These are phyloP conservation scores for Syritta pipiens DNA, from an alignment of 2,888 invertebrate genomes.

Conservation along the genomic window DNA sequence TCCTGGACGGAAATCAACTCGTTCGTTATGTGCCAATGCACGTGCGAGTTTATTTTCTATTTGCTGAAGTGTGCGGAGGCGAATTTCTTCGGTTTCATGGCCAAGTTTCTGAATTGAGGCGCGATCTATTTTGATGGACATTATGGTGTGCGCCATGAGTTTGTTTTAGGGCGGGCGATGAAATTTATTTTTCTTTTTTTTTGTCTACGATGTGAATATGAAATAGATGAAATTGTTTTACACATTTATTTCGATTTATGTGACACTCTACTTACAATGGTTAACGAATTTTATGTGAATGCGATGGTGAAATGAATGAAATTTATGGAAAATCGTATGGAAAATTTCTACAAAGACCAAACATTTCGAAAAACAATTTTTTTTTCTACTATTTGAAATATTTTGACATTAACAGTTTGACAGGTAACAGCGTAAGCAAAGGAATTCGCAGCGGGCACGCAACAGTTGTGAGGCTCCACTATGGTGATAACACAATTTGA, in stretches of 20 bases:
- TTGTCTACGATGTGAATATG: conserved; percentile 33
- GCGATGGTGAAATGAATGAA: conserved; percentile 31
- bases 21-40: conserved; percentile 72
- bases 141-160: conserved; percentile 44
- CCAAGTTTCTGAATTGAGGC: conserved; percentile 74
- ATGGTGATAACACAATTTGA: background rate
- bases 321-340: conserved; percentile 48
- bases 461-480: conserved; percentile 17
- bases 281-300: conserved; percentile 37
- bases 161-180: conserved; percentile 24
- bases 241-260: background rate
- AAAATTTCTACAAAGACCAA: conserved; percentile 53
- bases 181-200: conserved; percentile 15
- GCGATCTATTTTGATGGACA: conserved; percentile 70
- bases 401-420: conserved; percentile 61
- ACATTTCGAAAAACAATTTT: conserved; percentile 64
- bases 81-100: conserved; percentile 76
- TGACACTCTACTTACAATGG: conserved; percentile 41
- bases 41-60: conserved; percentile 74
- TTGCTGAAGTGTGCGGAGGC: conserved; percentile 75
- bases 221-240: conserved; percentile 14
- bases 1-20: conserved; percentile 74
- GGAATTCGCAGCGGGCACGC: conserved; percentile 35
- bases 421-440: conserved; percentile 33
- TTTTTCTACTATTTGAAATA: conserved; percentile 51